Base-by-base conservation (phyloP, 2,888 invertebrate genomes). In the Phytoseiulus persimilis region DNA sequence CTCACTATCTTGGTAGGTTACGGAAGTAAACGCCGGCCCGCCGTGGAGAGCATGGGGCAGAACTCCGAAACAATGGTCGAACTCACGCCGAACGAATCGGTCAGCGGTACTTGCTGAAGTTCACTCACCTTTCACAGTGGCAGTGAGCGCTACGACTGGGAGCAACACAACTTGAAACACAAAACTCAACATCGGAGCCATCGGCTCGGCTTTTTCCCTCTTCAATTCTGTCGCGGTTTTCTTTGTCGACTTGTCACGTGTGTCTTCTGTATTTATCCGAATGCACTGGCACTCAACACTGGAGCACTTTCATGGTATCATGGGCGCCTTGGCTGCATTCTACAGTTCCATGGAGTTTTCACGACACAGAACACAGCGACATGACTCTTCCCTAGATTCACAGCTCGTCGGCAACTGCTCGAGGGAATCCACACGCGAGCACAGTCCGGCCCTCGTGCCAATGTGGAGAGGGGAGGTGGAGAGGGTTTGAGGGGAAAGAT, bases 161-260 rank as follows among this genome's bases (percentile, higher is more conserved):
- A 65, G 65, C 65, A 65, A 65, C 65, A 65, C 65, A 65, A 65
- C 65, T 65, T 65, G 65, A 65, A 65, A 65, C 65, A 65, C 65
- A 65, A 65, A 65, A 65, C 65, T 65, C 65, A 65, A 65, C 65
- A 65, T 65, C 65, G 65, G 65, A 65, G 65, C 65, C 65, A 65
- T 65, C 65, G 28, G 65, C 65, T 65, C 65, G 65, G 65, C 18
- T 28, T 65, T 65, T 65, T 65, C 18, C 65, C 65, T 65, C 65
- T 65, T 65, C 65, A 65, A 65, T 65, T 23, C 14, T 65, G 65
- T 65, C 65, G 65, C 2, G 18, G 65, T 14, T 65, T 65, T 18
- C 65, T 14, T 39, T 23, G 65, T 65, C 23, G 28, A 14, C 11
- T 65, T 23, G 65, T 23, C 65, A 3, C 65, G 65, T 65, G 18